Evolutionary conservation across 2,797 vertebrate genomes (phyloP).

Genomic region (Sebastes itinus): DNA sequence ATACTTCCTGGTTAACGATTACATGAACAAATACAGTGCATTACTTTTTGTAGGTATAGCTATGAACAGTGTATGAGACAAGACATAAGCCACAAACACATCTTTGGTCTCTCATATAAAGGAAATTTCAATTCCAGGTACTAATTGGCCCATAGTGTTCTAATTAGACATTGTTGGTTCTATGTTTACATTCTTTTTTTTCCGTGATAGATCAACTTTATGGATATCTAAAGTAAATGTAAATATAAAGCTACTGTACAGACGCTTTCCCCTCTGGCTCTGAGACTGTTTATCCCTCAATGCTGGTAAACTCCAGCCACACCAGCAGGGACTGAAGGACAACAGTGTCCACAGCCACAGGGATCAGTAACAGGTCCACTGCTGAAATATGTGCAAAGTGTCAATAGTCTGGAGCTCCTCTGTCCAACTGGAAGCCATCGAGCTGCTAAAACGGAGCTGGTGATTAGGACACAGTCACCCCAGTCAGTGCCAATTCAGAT

Average conservation of each 20-base stretch:
- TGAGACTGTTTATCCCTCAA: conserved; percentile 59
- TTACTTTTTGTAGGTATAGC: no score
- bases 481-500: conserved; percentile 82
- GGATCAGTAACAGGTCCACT: conserved; percentile 75
- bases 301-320: conserved; percentile 54
- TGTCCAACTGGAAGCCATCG: conserved; percentile 83
- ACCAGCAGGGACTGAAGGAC: conserved; percentile 69
- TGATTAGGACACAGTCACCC: conserved; percentile 80
- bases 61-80: no score
- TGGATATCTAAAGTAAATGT: conserved; percentile 2
- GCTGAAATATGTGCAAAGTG: conserved; percentile 79
- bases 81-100: conserved; percentile 20
- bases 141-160: not conserved
- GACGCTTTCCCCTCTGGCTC: conserved; percentile 39
- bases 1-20: no score
- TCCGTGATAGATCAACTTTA: conserved; percentile 3
- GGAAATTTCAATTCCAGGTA: conserved; percentile 25
- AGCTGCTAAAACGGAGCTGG: conserved; percentile 80
- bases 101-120: conserved; percentile 2
- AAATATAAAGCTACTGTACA: not conserved
- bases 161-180: not conserved
- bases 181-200: not conserved
- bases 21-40: no score
- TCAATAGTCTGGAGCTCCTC: conserved; percentile 77
- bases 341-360: conserved; percentile 69